Base-by-base conservation (phyloP, 2,113 vertebrate genomes). In the Brachypodius melanocephalos region DNA sequence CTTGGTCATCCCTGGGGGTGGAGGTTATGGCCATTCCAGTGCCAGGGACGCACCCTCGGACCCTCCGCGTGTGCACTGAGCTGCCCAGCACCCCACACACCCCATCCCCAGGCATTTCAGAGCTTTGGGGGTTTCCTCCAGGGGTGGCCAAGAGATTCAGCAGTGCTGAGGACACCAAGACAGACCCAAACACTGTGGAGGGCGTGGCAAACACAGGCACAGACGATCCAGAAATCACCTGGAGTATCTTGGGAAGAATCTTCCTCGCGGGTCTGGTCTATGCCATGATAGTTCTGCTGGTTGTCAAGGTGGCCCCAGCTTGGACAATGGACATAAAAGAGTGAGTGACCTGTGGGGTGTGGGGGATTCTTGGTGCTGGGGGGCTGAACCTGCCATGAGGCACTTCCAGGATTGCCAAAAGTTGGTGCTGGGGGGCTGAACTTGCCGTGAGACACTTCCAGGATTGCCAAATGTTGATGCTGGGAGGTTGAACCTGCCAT, bases 221-320 rank as follows among this genome's bases (percentile, higher is more conserved):
- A 6, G 14, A 0, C 0, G 4, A 6, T 7, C 17, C 14, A 2
- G 25, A 21, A 17, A 6, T 9, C 40, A 6, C 1, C 75, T 36
- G 49, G 25, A 13, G 2, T 2, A 0, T 11, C 14, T 15, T 79
- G 17, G 0, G 12, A 0, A 72, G 29, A 31, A 5, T 6, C 5
- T 57, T 31, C 31, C 26, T 65, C 0, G 2, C 57, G 34, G 3
- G 25, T 5, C 4, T 48, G 66, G 2, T 40, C 31, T 51, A 17
- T 17, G 12, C 14, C 52, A 31, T 67, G 20, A 14, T 51, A 1
- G 9, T 14, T 9, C 26, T 85, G 38, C 38, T 77, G 72, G 12
- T 61, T 2, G 3, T 36, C 59, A 16, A 28, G 26, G 29, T 72
- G 65, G 24, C 5, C 38, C 24, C 17, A 13, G 49, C 5, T 0